Conservation (phyloP, 1,140 invertebrate species). For the Pachypeltis micranthus region DNA sequence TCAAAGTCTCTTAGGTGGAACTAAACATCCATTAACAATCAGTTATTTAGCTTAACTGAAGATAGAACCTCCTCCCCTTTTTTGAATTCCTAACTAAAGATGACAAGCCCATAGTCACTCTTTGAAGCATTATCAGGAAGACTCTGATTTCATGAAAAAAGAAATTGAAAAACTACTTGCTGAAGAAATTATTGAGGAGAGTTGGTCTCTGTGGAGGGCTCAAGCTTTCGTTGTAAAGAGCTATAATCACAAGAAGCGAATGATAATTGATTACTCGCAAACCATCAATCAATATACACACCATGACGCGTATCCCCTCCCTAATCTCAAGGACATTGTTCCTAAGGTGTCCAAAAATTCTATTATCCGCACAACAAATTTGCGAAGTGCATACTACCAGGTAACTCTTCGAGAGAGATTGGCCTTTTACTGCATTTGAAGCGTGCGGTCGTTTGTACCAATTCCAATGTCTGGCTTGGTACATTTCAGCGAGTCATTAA, state of each 20-base stretch:
- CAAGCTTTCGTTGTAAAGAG: no score
- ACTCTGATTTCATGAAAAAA: neutral
- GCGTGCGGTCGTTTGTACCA: neutral
- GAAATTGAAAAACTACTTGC: neutral
- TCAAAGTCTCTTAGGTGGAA: neutral
- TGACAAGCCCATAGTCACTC: neutral
- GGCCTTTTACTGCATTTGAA: neutral
- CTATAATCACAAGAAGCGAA: slow-evolving; percentile 4
- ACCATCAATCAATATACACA: slow-evolving; percentile 2
- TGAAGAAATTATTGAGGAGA: neutral
- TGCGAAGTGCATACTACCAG: no score
- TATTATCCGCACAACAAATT: neutral
- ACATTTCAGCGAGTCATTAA: no score
- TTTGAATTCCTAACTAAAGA: neutral
- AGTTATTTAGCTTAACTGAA: slow-evolving; percentile 3
- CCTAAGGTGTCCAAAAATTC: neutral
- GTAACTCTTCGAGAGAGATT: no score
- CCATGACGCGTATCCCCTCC: neutral
- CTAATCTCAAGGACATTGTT: no score
- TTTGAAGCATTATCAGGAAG: neutral
- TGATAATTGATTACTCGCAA: slow-evolving; percentile 4
- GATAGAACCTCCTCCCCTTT: slow-evolving; percentile 1
- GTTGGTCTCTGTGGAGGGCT: no score
- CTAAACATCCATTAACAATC: slow-evolving; percentile 8
- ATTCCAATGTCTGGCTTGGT: no score